Conservation (phyloP, 2,888 invertebrate genomes). For the Xylota segnis region DNA sequence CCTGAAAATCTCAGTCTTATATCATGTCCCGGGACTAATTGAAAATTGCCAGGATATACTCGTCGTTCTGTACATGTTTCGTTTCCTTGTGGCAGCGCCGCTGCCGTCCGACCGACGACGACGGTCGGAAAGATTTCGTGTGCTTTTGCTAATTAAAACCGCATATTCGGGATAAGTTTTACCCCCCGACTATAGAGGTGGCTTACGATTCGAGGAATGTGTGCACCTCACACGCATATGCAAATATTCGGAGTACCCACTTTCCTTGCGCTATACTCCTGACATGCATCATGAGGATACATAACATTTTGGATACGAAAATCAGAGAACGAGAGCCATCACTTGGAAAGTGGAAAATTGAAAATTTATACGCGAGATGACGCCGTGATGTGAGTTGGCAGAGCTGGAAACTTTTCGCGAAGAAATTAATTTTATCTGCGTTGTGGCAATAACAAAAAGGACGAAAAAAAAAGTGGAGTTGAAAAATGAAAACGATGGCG, state of each 20-base stretch:
- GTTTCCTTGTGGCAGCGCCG: conserved; percentile 19
- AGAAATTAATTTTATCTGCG: conserved; percentile 47
- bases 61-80: not conserved
- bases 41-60: conserved; percentile 52
- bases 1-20: not conserved
- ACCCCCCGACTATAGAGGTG: not conserved
- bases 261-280: conserved; percentile 38
- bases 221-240: conserved; percentile 52
- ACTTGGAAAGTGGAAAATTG: conserved; percentile 42
- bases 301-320: not conserved
- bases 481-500: conserved; percentile 1
- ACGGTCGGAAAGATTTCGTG: conserved; percentile 25
- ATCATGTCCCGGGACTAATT: conserved; percentile 38
- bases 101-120: too few species aligned
- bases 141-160: conserved; percentile 72
- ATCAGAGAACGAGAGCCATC: not conserved
- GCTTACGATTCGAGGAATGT: not conserved
- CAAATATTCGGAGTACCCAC: conserved; percentile 45
- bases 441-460: not conserved
- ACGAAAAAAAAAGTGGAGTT: not conserved
- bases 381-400: not conserved
- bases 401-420: conserved; percentile 24
- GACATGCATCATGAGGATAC: conserved; percentile 50
- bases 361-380: conserved; percentile 30
- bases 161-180: conserved; percentile 63